phyloP scores from a whole-genome alignment of 2,888 invertebrate genomes.

The Drosophila merina region DNA sequence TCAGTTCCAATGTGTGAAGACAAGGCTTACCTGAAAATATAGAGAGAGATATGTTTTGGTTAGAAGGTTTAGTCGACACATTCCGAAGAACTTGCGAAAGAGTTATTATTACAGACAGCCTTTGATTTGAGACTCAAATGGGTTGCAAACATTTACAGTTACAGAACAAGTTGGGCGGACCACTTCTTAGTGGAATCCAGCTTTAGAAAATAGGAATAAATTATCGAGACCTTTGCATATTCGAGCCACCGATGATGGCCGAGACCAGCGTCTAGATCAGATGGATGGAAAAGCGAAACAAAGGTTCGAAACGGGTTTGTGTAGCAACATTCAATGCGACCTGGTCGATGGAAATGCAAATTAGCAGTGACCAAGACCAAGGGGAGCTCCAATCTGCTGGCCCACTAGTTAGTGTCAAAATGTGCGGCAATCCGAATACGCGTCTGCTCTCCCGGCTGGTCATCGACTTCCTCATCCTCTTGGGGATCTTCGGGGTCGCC shows the following conservation, averaged over 20 bases:
- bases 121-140: slow-evolving; percentile 2
- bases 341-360: slow-evolving; percentile 33
- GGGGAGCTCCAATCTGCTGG: slow-evolving; percentile 7
- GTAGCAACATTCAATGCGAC: slow-evolving; percentile 16
- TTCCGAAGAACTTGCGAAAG: slow-evolving; percentile 14
- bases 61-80: slow-evolving; percentile 11
- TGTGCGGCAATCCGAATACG: slow-evolving; percentile 78
- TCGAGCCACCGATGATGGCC: slow-evolving; percentile 50
- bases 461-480: slow-evolving; percentile 72
- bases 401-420: slow-evolving; percentile 58
- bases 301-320: slow-evolving; percentile 51
- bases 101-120: background rate
- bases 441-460: slow-evolving; percentile 76
- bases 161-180: slow-evolving; percentile 19
- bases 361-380: slow-evolving; percentile 16
- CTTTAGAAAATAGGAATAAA: slow-evolving; percentile 59
- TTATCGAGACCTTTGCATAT: slow-evolving; percentile 66
- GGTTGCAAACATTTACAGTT: slow-evolving; percentile 55
- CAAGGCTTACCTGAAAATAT: slow-evolving; percentile 38
- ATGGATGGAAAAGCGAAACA: slow-evolving; percentile 24
- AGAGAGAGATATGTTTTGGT: slow-evolving; percentile 8
- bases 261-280: slow-evolving; percentile 19
- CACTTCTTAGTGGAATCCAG: slow-evolving; percentile 20
- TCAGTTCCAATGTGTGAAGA: background rate
- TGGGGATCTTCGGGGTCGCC: slow-evolving; percentile 67